Conservation (phyloP, 2,113 vertebrate species). For the Prolemur simus region DNA sequence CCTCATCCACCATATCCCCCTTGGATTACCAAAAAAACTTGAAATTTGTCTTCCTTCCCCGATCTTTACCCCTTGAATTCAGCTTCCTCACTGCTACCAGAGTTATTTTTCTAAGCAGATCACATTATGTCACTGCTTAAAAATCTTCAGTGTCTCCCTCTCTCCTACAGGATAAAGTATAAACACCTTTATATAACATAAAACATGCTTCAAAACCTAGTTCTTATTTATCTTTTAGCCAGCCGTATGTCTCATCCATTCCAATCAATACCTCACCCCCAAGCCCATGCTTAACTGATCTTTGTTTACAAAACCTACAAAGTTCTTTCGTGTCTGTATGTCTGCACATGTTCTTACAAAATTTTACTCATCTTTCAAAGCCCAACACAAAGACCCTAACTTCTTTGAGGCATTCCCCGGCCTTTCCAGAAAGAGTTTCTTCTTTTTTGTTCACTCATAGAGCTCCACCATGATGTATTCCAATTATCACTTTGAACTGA, state of each 20-base stretch:
- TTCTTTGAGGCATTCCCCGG: not conserved
- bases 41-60: not conserved
- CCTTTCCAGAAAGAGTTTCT: conserved; percentile 18
- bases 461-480: not conserved
- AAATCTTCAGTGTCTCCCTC: not conserved
- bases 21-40: not conserved
- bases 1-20: not conserved
- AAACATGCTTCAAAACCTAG: not conserved
- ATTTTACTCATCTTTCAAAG: not conserved
- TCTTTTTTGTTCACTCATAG: conserved; percentile 15
- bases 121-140: not conserved
- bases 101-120: not conserved
- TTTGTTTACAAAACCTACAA: not conserved
- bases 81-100: not conserved
- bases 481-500: conserved; percentile 58
- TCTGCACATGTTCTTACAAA: not conserved
- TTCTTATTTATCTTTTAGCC: not conserved
- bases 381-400: not conserved
- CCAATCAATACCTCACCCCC: not conserved
- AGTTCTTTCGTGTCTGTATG: not conserved
- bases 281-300: not conserved
- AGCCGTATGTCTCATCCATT: not conserved
- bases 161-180: not conserved
- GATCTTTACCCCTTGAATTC: not conserved
- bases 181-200: not conserved